Evolutionary conservation across 2,888 invertebrate species (phyloP), one percentile per base, ranked within the genome.

Genomic region (Smittia aterrima): DNA sequence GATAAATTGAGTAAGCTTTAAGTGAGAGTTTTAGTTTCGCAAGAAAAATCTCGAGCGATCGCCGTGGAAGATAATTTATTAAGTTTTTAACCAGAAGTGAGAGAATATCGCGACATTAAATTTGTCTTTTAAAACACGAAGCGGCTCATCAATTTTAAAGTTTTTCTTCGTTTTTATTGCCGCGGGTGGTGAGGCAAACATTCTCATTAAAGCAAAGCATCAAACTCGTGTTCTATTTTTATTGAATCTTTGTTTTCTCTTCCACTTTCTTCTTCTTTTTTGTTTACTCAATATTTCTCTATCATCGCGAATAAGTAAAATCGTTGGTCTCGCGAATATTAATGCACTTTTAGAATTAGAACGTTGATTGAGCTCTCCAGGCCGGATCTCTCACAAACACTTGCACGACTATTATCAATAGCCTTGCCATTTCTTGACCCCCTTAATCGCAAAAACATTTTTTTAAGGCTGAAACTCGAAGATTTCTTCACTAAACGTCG

Each of bases 341-440:
- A 58, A 64, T 64, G 64, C 64, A 64, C 64, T 64, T 64, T 64
- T 24, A 13, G 25, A 64, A 27, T 64, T 64, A 64, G 64, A 64
- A 64, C 25, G 9, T 13, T 24, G 22, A 27, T 64, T 64, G 64
- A 27, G 64, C 11, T 3, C 24, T 64, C 25, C 24, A 64, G 64
- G 24, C 64, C 27, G 64, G 27, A 27, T 24, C 64, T 58, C 58
- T 64, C 58, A 58, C 18, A 58, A 58, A 58, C 58, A 58, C 58
- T 58, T 18, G 20, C 20, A 9, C 25, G n/a, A 20, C 25, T 3
- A 62, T 72, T 54, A 72, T 53, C 66, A 72, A 72, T 62, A 72
- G 62, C 72, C 72, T 72, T 72, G 72, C 72, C 72, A 72, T 72
- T 72, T 72, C 54, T 58, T 40, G 72, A 72, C 72, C 72, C 38